Percentiles rank a stretch among this genome's conserved stretches.
Conservation (phyloP, 2,113 vertebrate species). For the Podilymbus podiceps region DNA sequence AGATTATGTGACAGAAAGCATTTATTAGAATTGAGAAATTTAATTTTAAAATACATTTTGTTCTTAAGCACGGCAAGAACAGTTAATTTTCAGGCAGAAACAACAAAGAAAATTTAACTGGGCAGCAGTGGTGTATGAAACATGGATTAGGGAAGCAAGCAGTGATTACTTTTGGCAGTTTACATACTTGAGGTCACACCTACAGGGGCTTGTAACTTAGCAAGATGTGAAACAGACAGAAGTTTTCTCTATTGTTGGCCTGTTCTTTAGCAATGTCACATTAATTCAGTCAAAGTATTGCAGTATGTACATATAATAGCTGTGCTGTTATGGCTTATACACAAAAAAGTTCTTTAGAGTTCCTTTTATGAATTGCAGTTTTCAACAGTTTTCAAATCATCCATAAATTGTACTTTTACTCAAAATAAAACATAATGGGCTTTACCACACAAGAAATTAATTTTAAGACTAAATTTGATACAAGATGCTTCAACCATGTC, state of each 20-base stretch:
- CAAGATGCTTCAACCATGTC: neutral
- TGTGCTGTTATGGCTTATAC: neutral
- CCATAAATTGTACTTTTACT: neutral
- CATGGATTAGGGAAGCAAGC: conserved; percentile 38
- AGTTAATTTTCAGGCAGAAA: neutral
- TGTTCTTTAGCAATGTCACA: conserved; percentile 25
- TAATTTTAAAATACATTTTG: neutral
- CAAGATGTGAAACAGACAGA: conserved; percentile 39
- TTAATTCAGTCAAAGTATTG: conserved; percentile 43
- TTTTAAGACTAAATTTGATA: neutral
- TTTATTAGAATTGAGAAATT: neutral
- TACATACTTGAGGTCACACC: conserved; percentile 43
- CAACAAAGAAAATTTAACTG: neutral
- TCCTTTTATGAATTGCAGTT: neutral
- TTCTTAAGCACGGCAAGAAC: neutral
- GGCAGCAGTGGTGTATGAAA: conserved; percentile 9
- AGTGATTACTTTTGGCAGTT: conserved; percentile 47
- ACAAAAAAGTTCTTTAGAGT: neutral
- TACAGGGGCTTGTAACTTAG: conserved; percentile 37
- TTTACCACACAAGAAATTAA: neutral
- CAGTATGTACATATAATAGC: neutral
- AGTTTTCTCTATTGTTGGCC: neutral
- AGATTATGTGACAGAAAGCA: neutral
- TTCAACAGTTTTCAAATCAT: neutral
- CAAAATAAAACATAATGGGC: neutral